phyloP scores from a whole-genome alignment of 2,888 invertebrate species.

The Dicranocentrus wangi region DNA sequence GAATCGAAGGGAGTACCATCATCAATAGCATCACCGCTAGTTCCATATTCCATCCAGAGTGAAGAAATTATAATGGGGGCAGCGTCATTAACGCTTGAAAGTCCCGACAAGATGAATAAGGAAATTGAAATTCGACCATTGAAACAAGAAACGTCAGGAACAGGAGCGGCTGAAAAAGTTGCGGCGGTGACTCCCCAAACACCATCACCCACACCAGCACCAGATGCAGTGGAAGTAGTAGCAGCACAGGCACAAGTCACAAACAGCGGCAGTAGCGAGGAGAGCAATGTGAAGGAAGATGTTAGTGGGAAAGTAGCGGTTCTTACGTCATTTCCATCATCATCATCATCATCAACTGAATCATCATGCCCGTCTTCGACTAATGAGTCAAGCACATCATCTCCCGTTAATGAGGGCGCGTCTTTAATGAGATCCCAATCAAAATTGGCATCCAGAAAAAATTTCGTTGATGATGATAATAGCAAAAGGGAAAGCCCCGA shows the following conservation, averaged over 20 bases:
- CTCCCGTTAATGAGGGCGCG: conserved; percentile 61
- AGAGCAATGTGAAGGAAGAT: background rate
- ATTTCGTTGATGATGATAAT: conserved; percentile 25
- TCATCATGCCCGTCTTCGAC: conserved; percentile 48
- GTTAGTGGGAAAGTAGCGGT: conserved; percentile 10
- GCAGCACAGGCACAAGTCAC: background rate
- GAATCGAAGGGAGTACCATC: background rate
- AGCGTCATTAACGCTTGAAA: conserved; percentile 60
- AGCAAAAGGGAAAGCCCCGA: conserved; percentile 30
- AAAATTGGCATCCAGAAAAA: conserved; percentile 59
- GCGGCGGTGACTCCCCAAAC: background rate
- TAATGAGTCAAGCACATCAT: conserved; percentile 62
- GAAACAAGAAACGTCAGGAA: conserved; percentile 56
- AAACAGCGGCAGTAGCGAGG: conserved; percentile 9
- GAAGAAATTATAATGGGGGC: background rate
- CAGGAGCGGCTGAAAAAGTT: conserved; percentile 46
- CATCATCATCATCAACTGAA: conserved; percentile 31
- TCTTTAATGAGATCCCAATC: conserved; percentile 65
- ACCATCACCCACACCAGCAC: background rate
- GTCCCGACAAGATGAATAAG: conserved; percentile 49
- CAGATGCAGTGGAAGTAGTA: background rate
- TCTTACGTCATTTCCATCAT: conserved; percentile 35
- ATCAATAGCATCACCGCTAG: background rate
- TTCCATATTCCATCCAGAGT: background rate
- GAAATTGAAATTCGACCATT: conserved; percentile 59